Evolutionary conservation across 2,888 invertebrate genomes (phyloP).

Genomic region (Acleris literana): DNA sequence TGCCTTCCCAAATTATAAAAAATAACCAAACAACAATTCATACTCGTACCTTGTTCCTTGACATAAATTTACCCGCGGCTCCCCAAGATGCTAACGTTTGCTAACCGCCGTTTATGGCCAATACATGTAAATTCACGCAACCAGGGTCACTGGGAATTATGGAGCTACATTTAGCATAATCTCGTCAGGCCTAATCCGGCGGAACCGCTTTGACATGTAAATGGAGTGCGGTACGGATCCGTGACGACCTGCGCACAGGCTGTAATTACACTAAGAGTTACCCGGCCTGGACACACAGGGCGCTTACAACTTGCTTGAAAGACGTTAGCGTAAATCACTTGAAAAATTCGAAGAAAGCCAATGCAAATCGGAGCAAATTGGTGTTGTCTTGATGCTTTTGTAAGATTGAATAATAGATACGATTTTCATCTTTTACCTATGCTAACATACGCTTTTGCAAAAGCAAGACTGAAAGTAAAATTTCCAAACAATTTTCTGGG

Average conservation of each 20-base stretch:
- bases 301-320: not conserved
- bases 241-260: conserved; percentile 5
- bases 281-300: not conserved
- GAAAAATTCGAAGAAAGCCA: too few species aligned
- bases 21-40: too few species aligned
- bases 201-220: conserved; percentile 22
- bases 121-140: conserved; percentile 20
- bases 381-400: too few species aligned
- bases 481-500: too few species aligned
- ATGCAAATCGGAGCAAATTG: too few species aligned
- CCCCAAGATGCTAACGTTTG: not conserved
- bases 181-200: conserved; percentile 13
- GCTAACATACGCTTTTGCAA: too few species aligned
- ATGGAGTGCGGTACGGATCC: conserved; percentile 2
- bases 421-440: too few species aligned
- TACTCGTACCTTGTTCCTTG: too few species aligned
- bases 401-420: too few species aligned
- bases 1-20: too few species aligned
- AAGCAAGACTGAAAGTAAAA: too few species aligned
- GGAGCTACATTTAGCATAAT: conserved; percentile 20
- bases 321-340: not conserved
- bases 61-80: not conserved
- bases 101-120: not conserved
- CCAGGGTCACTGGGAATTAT: conserved; percentile 10
- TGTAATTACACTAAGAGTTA: not conserved